A percentile compares a stretch with the other conserved stretches of the same genome.
Evolutionary conservation across 2,113 vertebrate species (phyloP).

Genomic region (Misgurnus anguillicaudatus): DNA sequence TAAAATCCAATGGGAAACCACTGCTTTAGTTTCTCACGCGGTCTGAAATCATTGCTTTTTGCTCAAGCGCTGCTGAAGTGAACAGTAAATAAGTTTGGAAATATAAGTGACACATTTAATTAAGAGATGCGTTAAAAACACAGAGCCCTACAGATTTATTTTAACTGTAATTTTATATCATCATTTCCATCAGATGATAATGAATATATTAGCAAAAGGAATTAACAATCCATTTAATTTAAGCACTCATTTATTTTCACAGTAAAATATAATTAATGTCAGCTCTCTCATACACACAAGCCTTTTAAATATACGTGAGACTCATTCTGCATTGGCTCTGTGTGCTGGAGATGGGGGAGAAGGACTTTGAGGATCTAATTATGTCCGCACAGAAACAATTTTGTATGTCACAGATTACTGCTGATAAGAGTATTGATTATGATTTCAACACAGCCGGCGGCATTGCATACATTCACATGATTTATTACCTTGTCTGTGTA

Average conservation of each 20-base stretch:
- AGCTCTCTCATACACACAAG: constrained; percentile 16
- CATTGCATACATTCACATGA: constrained; percentile 15
- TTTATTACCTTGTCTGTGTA: neutral
- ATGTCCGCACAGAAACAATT: constrained; percentile 36
- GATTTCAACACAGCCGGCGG: neutral
- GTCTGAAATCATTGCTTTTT: neutral
- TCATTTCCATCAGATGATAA: neutral
- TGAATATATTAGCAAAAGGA: constrained; percentile 17
- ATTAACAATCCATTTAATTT: constrained; percentile 27
- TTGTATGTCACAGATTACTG: constrained; percentile 23
- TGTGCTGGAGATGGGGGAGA: constrained; percentile 21
- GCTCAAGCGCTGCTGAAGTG: neutral
- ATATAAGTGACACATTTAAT: neutral
- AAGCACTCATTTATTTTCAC: constrained; percentile 46
- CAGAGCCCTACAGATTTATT: neutral
- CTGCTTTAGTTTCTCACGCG: too few species aligned
- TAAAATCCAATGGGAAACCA: too few species aligned
- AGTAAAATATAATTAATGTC: constrained; percentile 23
- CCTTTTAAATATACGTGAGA: neutral
- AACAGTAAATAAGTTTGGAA: too few species aligned
- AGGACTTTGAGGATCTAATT: constrained; percentile 33
- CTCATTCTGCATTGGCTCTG: constrained; percentile 5
- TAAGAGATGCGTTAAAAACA: neutral
- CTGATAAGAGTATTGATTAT: constrained; percentile 35
- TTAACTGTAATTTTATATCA: neutral